Percentiles rank a stretch among this genome's conserved stretches.
Evolutionary conservation across 1,140 invertebrate genomes (phyloP).

Genomic region (Caerostris darwini): DNA sequence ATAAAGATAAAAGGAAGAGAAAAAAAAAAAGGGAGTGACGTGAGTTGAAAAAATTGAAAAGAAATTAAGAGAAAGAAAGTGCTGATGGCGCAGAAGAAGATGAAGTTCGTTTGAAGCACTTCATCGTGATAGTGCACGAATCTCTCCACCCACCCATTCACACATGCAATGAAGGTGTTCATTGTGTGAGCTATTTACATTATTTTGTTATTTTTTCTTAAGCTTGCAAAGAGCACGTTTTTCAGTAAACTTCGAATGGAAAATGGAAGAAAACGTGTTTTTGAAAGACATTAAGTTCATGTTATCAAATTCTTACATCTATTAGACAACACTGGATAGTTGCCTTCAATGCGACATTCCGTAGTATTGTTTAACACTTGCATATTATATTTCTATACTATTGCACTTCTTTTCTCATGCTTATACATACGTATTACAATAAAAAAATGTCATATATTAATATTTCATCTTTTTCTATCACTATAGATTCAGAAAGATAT

Average conservation of each 20-base stretch:
- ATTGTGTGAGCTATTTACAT: not conserved
- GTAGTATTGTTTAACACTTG: too few species aligned
- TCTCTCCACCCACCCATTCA: not conserved
- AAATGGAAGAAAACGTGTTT: not conserved
- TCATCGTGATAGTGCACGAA: conserved; percentile 56
- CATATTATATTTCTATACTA: too few species aligned
- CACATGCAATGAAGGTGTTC: not conserved
- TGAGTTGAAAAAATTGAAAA: not conserved
- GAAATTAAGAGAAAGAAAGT: not conserved
- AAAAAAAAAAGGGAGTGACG: not conserved
- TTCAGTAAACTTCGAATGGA: not conserved
- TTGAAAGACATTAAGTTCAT: not conserved
- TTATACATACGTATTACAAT: too few species aligned
- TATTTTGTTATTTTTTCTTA: not conserved
- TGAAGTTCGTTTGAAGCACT: conserved; percentile 9
- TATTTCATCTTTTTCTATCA: too few species aligned
- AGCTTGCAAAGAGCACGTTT: not conserved
- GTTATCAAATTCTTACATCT: too few species aligned
- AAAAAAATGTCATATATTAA: too few species aligned
- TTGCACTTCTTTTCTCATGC: too few species aligned
- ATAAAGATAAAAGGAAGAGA: not conserved
- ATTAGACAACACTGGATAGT: too few species aligned
- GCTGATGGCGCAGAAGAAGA: not conserved
- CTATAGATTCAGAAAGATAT: too few species aligned
- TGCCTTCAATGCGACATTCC: too few species aligned